A percentile compares a stretch with the other conserved stretches of the same genome.
Evolutionary conservation across 2,797 vertebrate genomes (phyloP).

Genomic region (Sibirionetta formosa): DNA sequence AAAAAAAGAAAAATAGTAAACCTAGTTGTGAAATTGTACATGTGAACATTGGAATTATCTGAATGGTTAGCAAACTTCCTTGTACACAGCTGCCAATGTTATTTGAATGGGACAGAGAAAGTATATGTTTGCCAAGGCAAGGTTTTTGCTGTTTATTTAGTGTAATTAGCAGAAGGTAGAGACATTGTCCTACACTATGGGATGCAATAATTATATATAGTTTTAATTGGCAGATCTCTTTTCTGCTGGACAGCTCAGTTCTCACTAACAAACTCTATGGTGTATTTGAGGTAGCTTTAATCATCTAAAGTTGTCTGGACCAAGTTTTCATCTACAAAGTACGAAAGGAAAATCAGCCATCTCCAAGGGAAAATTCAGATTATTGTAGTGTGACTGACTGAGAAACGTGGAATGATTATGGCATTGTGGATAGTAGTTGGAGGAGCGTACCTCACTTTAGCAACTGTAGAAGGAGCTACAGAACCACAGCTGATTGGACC

Average conservation of each 20-base stretch:
- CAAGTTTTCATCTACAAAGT: background rate
- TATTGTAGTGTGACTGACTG: background rate
- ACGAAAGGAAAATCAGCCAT: background rate
- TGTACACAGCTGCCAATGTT: background rate
- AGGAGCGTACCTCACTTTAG: background rate
- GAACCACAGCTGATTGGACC: background rate
- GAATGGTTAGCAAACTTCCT: background rate
- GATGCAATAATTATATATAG: background rate
- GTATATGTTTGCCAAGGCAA: background rate
- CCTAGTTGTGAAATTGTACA: background rate
- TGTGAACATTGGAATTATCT: background rate
- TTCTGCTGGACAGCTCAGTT: background rate
- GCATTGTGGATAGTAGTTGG: background rate
- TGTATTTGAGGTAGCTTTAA: background rate
- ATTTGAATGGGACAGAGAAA: background rate
- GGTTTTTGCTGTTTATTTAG: background rate
- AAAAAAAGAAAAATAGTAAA: constrained; percentile 20
- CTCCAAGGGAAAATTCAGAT: background rate
- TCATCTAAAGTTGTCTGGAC: background rate
- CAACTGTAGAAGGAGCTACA: background rate
- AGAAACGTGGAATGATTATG: no score
- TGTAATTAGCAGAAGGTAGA: background rate
- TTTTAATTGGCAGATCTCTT: background rate
- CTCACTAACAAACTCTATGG: constrained; percentile 21
- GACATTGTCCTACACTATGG: background rate